A percentile compares a stretch with the other conserved stretches of the same genome.
Evolutionary conservation across 2,113 vertebrate species (phyloP).

Genomic region (Tangachromis dhanisi): DNA sequence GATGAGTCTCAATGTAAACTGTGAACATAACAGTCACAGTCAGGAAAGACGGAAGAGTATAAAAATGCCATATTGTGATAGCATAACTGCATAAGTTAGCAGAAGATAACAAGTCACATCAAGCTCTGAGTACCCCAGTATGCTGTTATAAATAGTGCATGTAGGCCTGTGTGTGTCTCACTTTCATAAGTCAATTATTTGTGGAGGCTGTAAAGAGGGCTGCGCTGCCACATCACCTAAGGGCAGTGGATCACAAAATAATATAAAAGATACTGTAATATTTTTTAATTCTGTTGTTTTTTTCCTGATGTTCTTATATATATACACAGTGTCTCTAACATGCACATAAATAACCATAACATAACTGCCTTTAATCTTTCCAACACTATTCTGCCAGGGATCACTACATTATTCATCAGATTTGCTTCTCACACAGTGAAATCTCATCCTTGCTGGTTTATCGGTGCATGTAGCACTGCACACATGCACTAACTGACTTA

Average conservation of each 20-base stretch:
- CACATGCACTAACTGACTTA: background rate
- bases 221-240: background rate
- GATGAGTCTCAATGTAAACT: background rate
- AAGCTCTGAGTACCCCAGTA: background rate
- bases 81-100: background rate
- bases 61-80: background rate
- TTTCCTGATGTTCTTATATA: background rate
- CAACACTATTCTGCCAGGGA: background rate
- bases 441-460: background rate
- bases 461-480: background rate
- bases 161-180: background rate
- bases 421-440: conserved; percentile 7
- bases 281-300: background rate
- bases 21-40: background rate
- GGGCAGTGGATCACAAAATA: background rate
- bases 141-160: conserved; percentile 23
- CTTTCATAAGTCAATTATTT: conserved; percentile 38
- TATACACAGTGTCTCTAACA: background rate
- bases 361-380: background rate
- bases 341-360: background rate
- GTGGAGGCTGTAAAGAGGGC: conserved; percentile 16
- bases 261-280: background rate
- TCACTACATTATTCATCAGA: conserved; percentile 47
- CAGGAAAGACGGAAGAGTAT: background rate
- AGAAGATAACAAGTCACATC: conserved; percentile 5